Conservation (phyloP, 2,797 vertebrate genomes). For the Gymnothorax reevesii region DNA sequence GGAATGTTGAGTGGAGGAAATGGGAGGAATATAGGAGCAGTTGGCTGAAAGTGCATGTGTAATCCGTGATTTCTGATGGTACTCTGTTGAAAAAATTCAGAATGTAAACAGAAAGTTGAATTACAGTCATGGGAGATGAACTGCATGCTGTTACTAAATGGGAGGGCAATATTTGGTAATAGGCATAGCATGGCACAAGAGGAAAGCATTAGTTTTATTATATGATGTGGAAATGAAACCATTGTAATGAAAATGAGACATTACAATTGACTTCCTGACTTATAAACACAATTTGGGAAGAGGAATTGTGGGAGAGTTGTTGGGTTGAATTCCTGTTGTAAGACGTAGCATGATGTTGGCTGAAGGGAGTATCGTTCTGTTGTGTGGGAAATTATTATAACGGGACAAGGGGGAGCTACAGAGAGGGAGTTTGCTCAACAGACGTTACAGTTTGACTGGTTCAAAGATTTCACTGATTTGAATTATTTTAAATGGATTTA, state of each 20-base stretch:
- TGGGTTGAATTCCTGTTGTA: constrained; percentile 8
- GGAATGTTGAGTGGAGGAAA: constrained; percentile 30
- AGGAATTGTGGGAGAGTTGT: not conserved
- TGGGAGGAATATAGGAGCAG: constrained; percentile 32
- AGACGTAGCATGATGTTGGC: not conserved
- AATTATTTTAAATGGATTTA: not conserved
- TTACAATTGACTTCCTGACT: constrained; percentile 1
- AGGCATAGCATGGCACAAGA: not conserved
- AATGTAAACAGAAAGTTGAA: constrained; percentile 6
- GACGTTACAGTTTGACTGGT: not conserved
- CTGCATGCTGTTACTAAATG: not conserved
- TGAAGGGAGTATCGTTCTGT: not conserved
- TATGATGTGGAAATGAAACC: not conserved
- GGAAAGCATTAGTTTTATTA: not conserved
- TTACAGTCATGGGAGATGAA: not conserved
- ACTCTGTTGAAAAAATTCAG: constrained; percentile 14
- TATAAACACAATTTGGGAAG: constrained; percentile 13
- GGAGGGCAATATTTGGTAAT: not conserved
- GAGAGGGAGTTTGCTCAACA: not conserved
- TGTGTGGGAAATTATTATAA: not conserved
- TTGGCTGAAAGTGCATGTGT: constrained; percentile 21
- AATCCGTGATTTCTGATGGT: constrained; percentile 9
- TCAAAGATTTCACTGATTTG: not conserved
- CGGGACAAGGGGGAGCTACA: not conserved
- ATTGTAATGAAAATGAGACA: not conserved